Percentiles rank a stretch among this genome's conserved stretches.
Evolutionary conservation across 1,140 invertebrate genomes (phyloP).

Genomic region (Chymomyza costata): DNA sequence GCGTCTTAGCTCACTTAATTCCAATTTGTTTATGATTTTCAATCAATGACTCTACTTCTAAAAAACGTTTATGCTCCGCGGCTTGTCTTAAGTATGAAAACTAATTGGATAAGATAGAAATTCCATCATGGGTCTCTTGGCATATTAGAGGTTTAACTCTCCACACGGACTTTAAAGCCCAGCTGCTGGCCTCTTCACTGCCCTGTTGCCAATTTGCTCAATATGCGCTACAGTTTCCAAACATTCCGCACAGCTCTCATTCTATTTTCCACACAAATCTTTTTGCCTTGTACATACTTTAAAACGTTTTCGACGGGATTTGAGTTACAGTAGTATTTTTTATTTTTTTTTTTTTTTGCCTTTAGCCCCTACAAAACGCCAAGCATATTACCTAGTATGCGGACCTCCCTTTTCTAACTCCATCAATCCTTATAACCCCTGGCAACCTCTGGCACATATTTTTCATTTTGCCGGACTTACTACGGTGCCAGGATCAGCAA

Average conservation of each 20-base stretch:
- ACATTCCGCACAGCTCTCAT: constrained; percentile 7
- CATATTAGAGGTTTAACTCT: too few relatives aligned
- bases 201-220: too few relatives aligned
- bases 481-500: constrained; percentile 30
- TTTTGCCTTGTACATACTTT: constrained; percentile 68
- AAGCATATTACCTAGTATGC: not conserved
- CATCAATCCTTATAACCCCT: too few relatives aligned
- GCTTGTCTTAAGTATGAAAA: too few relatives aligned
- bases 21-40: too few relatives aligned
- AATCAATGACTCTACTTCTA: too few relatives aligned
- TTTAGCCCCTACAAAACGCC: constrained; percentile 54
- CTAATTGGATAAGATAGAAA: too few relatives aligned
- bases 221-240: not conserved
- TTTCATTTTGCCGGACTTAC: not conserved
- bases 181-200: constrained; percentile 17
- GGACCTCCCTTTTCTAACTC: too few relatives aligned
- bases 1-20: too few relatives aligned
- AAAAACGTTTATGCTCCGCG: too few relatives aligned
- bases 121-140: too few relatives aligned
- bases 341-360: constrained; percentile 63
- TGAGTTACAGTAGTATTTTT: constrained; percentile 52
- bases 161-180: too few relatives aligned
- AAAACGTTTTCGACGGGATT: constrained; percentile 70
- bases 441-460: not conserved
- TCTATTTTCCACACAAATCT: constrained; percentile 64